Evolutionary conservation across 2,888 invertebrate species (phyloP).

Genomic region (Periphyllus acericola): DNA sequence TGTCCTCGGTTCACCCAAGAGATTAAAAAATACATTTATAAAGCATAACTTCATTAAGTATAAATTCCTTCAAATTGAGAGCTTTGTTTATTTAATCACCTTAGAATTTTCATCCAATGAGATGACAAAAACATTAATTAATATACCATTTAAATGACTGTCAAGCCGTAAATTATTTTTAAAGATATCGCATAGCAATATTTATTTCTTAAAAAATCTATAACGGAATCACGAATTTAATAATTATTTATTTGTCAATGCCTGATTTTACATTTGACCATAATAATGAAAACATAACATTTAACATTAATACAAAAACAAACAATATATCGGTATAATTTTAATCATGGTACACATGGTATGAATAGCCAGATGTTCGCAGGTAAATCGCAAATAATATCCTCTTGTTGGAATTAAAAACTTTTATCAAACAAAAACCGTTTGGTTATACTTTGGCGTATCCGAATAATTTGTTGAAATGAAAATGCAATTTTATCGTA

Average conservation of each 20-base stretch:
- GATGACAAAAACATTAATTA: not conserved
- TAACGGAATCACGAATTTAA: not conserved
- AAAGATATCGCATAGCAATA: not conserved
- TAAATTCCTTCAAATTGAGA: not conserved
- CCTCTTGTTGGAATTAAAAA: not conserved
- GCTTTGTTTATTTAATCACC: not conserved
- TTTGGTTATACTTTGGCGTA: not conserved
- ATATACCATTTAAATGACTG: not conserved
- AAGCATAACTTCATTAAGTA: not conserved
- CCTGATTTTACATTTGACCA: too few species aligned
- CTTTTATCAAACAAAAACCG: not conserved
- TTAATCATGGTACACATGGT: too few species aligned
- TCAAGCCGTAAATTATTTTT: not conserved
- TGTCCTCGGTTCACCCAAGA: not conserved
- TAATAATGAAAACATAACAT: too few species aligned
- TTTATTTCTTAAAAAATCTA: not conserved
- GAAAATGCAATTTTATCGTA: not conserved
- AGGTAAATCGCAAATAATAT: not conserved
- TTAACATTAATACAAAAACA: too few species aligned
- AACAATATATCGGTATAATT: too few species aligned
- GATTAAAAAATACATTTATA: slow-evolving; percentile 28
- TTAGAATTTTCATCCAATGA: not conserved
- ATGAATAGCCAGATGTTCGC: not conserved
- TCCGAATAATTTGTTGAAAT: too few species aligned
- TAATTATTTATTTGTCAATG: too few species aligned